phyloP scores from a whole-genome alignment of 2,888 invertebrate genomes.

The Helleia helle region DNA sequence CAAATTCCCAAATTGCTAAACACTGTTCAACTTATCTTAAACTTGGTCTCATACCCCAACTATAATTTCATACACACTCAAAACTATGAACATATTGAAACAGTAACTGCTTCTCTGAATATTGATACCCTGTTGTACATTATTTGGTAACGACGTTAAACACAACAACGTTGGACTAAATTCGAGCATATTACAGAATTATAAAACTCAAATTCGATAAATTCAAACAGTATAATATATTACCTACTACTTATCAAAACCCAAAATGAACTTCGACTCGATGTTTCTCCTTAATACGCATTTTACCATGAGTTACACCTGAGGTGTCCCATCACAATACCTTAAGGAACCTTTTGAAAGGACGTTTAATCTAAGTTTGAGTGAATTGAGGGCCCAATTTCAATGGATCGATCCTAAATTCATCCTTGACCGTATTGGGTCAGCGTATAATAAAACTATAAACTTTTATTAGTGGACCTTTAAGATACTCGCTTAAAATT shows the following conservation, averaged over 20 bases:
- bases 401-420: too few species aligned
- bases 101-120: conserved; percentile 18
- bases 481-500: too few species aligned
- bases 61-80: conserved; percentile 23
- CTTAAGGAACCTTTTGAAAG: too few species aligned
- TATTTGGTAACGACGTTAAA: neutral
- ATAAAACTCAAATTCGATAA: neutral
- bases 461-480: too few species aligned
- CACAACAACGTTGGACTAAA: neutral
- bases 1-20: conserved; percentile 12
- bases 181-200: neutral
- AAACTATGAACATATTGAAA: conserved; percentile 24
- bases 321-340: too few species aligned
- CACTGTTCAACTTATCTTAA: conserved; percentile 16
- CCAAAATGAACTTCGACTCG: conserved; percentile 1
- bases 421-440: too few species aligned
- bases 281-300: conserved; percentile 3
- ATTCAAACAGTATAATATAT: neutral
- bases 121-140: conserved; percentile 16
- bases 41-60: conserved; percentile 20
- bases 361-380: too few species aligned
- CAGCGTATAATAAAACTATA: too few species aligned
- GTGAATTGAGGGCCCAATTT: too few species aligned
- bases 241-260: neutral
- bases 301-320: conserved; percentile 2